Conservation (phyloP, 2,888 invertebrate genomes). For the Tenodera sinensis region DNA sequence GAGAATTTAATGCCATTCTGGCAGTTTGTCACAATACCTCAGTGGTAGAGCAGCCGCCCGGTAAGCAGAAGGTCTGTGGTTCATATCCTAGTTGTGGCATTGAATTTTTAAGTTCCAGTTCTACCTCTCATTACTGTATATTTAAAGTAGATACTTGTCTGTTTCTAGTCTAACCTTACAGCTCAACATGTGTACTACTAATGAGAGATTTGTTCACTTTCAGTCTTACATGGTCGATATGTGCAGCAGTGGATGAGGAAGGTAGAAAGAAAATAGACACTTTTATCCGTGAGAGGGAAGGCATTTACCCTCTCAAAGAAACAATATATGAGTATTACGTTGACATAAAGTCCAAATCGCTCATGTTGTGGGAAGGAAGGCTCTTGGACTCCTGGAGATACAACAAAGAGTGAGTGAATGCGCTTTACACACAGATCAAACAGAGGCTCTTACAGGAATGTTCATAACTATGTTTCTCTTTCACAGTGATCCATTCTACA, state of each 20-base stretch:
- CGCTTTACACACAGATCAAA: too few species aligned
- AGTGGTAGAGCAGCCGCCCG: too few species aligned
- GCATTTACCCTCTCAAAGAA: conserved; percentile 78
- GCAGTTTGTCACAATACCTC: too few species aligned
- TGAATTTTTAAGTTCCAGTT: too few species aligned
- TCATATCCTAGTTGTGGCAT: too few species aligned
- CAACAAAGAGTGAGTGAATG: conserved; percentile 14
- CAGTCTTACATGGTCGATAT: conserved; percentile 82
- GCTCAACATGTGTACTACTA: conserved; percentile 24
- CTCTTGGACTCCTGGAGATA: conserved; percentile 70
- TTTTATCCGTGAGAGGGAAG: conserved; percentile 75
- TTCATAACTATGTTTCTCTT: conserved; percentile 28
- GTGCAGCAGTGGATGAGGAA: conserved; percentile 73
- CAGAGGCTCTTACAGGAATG: too few species aligned
- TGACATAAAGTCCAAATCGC: conserved; percentile 65
- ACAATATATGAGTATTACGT: conserved; percentile 88
- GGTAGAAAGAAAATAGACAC: conserved; percentile 73
- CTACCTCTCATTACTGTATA: too few species aligned
- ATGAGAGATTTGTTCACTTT: conserved; percentile 40
- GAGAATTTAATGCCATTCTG: too few species aligned
- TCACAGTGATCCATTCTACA: conserved; percentile 71
- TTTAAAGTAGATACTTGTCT: too few species aligned
- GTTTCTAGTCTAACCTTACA: too few species aligned
- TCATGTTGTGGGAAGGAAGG: conserved; percentile 77
- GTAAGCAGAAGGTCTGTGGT: too few species aligned